Evolutionary conservation across 1,140 invertebrate species (phyloP).

Genomic region (Colletes latitarsis): DNA sequence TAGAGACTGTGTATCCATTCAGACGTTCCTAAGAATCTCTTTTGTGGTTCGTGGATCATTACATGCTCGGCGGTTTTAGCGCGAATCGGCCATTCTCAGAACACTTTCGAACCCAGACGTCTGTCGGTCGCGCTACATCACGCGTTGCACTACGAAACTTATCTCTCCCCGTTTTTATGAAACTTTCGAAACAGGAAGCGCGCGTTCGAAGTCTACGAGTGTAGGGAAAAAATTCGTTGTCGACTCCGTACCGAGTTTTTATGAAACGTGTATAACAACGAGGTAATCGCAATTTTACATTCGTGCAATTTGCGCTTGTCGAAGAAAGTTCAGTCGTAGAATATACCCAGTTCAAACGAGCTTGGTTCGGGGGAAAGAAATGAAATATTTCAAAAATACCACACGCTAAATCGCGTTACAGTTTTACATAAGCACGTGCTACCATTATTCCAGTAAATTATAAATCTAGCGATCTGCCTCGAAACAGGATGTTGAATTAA

Average conservation of each 20-base stretch:
- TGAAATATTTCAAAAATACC: too few relatives aligned
- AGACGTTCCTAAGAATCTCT: background rate
- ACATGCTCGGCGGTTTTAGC: background rate
- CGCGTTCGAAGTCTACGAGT: background rate
- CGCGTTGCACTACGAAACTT: background rate
- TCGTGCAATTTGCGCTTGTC: too few relatives aligned
- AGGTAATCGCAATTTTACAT: too few relatives aligned
- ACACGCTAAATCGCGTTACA: background rate
- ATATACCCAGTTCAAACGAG: too few relatives aligned
- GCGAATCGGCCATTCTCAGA: conserved; percentile 3
- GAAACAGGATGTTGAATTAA: conserved; percentile 34
- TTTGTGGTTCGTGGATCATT: background rate
- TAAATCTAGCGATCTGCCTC: conserved; percentile 17
- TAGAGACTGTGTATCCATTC: background rate
- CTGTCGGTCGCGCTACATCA: background rate
- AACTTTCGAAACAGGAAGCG: conserved; percentile 21
- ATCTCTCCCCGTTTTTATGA: background rate
- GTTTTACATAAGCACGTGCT: background rate
- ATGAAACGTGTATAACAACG: background rate
- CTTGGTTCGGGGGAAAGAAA: too few relatives aligned
- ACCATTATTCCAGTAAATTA: conserved; percentile 7
- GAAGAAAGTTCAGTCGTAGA: too few relatives aligned
- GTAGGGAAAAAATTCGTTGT: background rate
- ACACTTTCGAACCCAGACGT: conserved; percentile 10
- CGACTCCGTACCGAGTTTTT: background rate